A percentile compares a stretch with the other conserved stretches of the same genome.
These are phyloP conservation scores for Scytalopus superciliaris DNA, from an alignment of 2,113 vertebrate species.

Conservation along the genomic window DNA sequence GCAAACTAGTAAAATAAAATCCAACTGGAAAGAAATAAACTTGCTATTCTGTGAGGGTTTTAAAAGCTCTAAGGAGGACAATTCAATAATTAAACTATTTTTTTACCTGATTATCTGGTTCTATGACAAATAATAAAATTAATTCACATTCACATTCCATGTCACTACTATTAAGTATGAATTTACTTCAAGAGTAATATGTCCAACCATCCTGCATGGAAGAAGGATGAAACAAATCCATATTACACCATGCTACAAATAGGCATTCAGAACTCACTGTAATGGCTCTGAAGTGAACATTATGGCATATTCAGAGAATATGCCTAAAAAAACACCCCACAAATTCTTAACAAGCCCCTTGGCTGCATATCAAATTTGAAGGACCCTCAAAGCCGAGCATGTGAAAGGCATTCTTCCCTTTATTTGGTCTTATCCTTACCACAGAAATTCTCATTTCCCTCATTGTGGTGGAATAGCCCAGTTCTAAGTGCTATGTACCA, in stretches of 20 bases:
- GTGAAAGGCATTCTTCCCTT: neutral
- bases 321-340: slow-evolving; percentile 30
- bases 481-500: neutral
- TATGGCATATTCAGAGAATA: neutral
- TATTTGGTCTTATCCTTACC: neutral
- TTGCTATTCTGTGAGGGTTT: neutral
- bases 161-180: neutral
- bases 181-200: slow-evolving; percentile 12
- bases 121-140: neutral
- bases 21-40: neutral
- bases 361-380: slow-evolving; percentile 23
- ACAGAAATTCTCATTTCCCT: neutral
- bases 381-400: slow-evolving; percentile 23
- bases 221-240: slow-evolving; percentile 24
- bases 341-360: slow-evolving; percentile 42
- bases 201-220: slow-evolving; percentile 20
- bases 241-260: slow-evolving; percentile 21
- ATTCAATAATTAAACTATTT: neutral
- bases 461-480: neutral
- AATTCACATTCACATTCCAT: slow-evolving; percentile 5
- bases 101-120: neutral
- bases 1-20: neutral
- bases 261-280: slow-evolving; percentile 44
- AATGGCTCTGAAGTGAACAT: slow-evolving; percentile 61
- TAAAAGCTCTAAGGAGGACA: neutral